A percentile compares a stretch with the other conserved stretches of the same genome.
Evolutionary conservation across 2,888 invertebrate species (phyloP).

Genomic region (Uloborus plumipes): DNA sequence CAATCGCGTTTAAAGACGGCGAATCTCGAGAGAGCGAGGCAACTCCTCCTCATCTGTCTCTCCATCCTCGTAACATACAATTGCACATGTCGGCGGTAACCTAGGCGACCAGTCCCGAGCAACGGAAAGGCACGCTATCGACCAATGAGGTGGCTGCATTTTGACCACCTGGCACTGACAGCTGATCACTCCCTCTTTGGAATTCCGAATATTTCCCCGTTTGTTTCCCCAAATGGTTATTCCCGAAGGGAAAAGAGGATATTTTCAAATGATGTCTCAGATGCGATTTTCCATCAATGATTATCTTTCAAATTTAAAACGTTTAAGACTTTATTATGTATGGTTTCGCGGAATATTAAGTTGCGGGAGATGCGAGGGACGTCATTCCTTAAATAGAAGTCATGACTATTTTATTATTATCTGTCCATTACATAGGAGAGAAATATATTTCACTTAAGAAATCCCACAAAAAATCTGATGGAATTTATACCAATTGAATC

Average conservation of each 20-base stretch:
- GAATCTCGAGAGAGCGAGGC: background rate
- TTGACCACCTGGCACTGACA: slow-evolving; percentile 61
- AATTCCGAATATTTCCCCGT: slow-evolving; percentile 46
- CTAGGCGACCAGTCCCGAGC: slow-evolving; percentile 47
- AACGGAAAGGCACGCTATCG: slow-evolving; percentile 50
- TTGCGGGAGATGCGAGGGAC: too few relatives aligned
- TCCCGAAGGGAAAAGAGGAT: slow-evolving; percentile 8
- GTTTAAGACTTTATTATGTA: too few relatives aligned
- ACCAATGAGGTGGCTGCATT: slow-evolving; percentile 53
- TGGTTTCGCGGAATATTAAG: too few relatives aligned
- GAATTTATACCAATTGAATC: too few relatives aligned
- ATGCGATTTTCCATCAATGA: too few relatives aligned
- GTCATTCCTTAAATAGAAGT: too few relatives aligned
- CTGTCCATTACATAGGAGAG: too few relatives aligned
- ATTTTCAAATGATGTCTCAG: slow-evolving; percentile 14
- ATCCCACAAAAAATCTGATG: too few relatives aligned
- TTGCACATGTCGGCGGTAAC: slow-evolving; percentile 60
- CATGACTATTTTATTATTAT: too few relatives aligned
- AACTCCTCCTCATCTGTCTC: slow-evolving; percentile 12
- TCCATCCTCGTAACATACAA: slow-evolving; percentile 25
- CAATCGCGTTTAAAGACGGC: background rate
- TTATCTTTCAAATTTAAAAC: too few relatives aligned
- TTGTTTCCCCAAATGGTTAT: slow-evolving; percentile 33
- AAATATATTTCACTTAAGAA: too few relatives aligned
- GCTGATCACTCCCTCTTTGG: slow-evolving; percentile 50